Conservation (phyloP, 1,140 invertebrate genomes). For the Reticulitermes speratus region DNA sequence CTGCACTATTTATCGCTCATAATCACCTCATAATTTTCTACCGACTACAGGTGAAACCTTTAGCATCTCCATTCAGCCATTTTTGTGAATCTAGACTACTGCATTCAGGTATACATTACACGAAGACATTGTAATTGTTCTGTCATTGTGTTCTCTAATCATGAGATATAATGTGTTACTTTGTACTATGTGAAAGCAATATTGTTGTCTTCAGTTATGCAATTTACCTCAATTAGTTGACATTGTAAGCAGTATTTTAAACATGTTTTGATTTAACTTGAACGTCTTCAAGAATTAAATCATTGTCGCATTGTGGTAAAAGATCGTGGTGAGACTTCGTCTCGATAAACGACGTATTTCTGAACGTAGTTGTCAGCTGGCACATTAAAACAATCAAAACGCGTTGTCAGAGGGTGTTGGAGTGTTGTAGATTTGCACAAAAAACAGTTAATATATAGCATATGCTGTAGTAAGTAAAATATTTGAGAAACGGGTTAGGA, state of each 20-base stretch:
- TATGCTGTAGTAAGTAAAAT: neutral
- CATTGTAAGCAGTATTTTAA: neutral
- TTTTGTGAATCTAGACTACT: constrained; percentile 27
- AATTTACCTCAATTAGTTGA: neutral
- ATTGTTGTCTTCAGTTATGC: too few relatives aligned
- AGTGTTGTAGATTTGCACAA: neutral
- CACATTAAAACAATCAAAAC: neutral
- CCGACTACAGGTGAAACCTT: neutral
- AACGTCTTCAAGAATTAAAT: neutral
- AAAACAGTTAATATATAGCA: neutral
- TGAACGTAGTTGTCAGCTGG: neutral
- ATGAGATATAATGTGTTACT: too few relatives aligned
- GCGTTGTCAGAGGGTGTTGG: neutral
- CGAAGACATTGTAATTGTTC: neutral
- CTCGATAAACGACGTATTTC: neutral
- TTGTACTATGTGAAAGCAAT: too few relatives aligned
- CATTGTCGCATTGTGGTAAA: neutral
- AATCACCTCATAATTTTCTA: constrained; percentile 1
- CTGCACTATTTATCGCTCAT: constrained; percentile 25
- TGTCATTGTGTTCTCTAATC: neutral
- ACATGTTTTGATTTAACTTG: neutral
- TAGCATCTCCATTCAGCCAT: constrained; percentile 25
- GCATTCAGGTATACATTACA: neutral
- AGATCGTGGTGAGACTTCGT: neutral
- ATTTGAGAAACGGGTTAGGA: neutral